Percentiles rank a stretch among this genome's conserved stretches.
Evolutionary conservation across 2,888 invertebrate genomes (phyloP).

Genomic region (Disparrhopalites patrizii): DNA sequence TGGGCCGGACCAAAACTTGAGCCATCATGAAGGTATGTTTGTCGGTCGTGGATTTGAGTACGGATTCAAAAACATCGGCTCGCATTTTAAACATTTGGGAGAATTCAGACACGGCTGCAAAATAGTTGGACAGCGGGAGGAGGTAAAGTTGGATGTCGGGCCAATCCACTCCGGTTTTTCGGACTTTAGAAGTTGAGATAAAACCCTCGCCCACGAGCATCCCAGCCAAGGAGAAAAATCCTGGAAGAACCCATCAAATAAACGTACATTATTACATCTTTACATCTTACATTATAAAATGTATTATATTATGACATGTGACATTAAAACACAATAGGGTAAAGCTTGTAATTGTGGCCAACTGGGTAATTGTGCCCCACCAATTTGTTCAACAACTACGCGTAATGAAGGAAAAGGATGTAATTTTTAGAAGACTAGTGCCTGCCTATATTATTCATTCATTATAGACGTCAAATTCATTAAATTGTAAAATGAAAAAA

Average conservation of each 20-base stretch:
- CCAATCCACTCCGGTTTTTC: slow-evolving; percentile 33
- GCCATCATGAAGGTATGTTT: slow-evolving; percentile 73
- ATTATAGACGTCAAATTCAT: too few species aligned
- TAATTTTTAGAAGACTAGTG: too few species aligned
- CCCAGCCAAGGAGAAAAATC: slow-evolving; percentile 78
- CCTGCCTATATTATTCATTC: too few species aligned
- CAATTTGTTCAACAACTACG: too few species aligned
- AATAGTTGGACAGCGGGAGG: slow-evolving; percentile 17
- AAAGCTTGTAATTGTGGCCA: too few species aligned
- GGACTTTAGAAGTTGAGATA: slow-evolving; percentile 57
- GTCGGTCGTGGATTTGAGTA: slow-evolving; percentile 69
- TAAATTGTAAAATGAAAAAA: too few species aligned
- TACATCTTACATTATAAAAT: too few species aligned
- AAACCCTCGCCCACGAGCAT: slow-evolving; percentile 82
- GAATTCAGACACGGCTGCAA: slow-evolving; percentile 20
- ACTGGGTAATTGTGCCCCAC: too few species aligned
- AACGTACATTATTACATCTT: not conserved
- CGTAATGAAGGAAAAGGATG: too few species aligned
- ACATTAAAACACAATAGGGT: too few species aligned
- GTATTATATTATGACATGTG: too few species aligned
- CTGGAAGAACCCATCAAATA: slow-evolving; percentile 50
- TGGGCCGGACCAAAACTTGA: slow-evolving; percentile 31
- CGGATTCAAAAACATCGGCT: slow-evolving; percentile 51
- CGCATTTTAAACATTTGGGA: not conserved
- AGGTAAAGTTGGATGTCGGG: slow-evolving; percentile 42